phyloP scores from a whole-genome alignment of 2,113 vertebrate genomes.

The Saccopteryx bilineata region DNA sequence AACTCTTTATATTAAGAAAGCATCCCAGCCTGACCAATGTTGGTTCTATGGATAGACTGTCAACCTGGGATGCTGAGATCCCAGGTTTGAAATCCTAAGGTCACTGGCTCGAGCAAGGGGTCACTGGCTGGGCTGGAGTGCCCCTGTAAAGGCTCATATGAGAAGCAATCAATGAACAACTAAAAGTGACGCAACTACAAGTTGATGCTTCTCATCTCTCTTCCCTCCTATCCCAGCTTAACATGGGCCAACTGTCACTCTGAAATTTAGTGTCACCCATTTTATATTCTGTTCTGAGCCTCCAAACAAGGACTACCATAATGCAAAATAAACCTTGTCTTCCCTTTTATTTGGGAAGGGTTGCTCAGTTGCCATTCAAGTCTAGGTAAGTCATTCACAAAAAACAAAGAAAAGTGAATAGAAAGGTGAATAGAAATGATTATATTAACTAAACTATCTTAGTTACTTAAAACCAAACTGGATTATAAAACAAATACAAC shows the following conservation, averaged over 20 bases:
- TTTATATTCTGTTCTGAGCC: neutral
- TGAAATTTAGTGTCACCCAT: neutral
- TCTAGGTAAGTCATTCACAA: neutral
- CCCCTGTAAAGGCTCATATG: too few relatives aligned
- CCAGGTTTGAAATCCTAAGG: too few relatives aligned
- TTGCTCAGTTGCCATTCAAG: neutral
- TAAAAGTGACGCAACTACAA: too few relatives aligned
- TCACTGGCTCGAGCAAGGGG: too few relatives aligned
- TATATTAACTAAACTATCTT: neutral
- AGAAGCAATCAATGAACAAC: too few relatives aligned
- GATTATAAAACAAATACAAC: neutral
- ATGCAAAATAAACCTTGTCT: neutral
- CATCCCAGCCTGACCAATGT: neutral
- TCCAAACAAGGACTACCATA: neutral
- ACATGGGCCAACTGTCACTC: neutral
- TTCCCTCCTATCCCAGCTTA: too few relatives aligned
- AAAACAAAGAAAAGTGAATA: neutral
- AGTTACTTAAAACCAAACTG: conserved; percentile 28
- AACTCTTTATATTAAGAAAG: neutral
- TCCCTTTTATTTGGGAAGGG: neutral
- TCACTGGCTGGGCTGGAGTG: too few relatives aligned
- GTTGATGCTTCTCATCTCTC: too few relatives aligned
- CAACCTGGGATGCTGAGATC: too few relatives aligned
- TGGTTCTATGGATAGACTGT: too few relatives aligned
- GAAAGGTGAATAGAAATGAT: neutral